Evolutionary conservation across 2,888 invertebrate species (phyloP).

Genomic region (Rhorus exstirpatorius): DNA sequence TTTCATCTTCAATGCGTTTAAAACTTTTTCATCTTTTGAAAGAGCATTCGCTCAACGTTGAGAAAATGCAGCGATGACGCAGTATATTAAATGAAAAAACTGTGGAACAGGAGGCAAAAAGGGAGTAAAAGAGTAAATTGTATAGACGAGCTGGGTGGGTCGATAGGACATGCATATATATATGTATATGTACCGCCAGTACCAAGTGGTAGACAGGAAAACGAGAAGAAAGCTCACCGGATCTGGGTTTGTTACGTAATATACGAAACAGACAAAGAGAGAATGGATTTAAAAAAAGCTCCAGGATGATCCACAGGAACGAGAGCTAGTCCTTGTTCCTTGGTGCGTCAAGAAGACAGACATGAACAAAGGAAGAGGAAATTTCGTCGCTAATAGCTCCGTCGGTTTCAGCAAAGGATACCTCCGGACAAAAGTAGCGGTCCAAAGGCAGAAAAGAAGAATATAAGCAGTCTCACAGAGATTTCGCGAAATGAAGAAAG

Average conservation of each 20-base stretch:
- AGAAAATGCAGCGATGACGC: neutral
- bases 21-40: slow-evolving; percentile 1
- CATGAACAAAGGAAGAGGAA: slow-evolving; percentile 48
- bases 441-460: slow-evolving; percentile 10
- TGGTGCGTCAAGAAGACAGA: slow-evolving; percentile 47
- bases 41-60: neutral
- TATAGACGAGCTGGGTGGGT: neutral
- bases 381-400: slow-evolving; percentile 41
- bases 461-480: slow-evolving; percentile 3
- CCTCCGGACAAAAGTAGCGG: neutral
- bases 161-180: neutral
- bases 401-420: slow-evolving; percentile 11
- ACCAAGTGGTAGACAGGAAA: neutral
- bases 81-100: neutral
- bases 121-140: neutral
- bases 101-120: neutral
- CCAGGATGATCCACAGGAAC: neutral
- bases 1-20: neutral
- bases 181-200: neutral
- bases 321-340: slow-evolving; percentile 37
- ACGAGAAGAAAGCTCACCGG: slow-evolving; percentile 6
- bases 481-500: slow-evolving; percentile 30
- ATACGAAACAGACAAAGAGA: neutral
- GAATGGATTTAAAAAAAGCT: slow-evolving; percentile 1
- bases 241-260: neutral